Percentiles rank a stretch among this genome's conserved stretches.
These are phyloP conservation scores for Byasa hedistus DNA, from an alignment of 2,888 invertebrate species.

Conservation along the genomic window DNA sequence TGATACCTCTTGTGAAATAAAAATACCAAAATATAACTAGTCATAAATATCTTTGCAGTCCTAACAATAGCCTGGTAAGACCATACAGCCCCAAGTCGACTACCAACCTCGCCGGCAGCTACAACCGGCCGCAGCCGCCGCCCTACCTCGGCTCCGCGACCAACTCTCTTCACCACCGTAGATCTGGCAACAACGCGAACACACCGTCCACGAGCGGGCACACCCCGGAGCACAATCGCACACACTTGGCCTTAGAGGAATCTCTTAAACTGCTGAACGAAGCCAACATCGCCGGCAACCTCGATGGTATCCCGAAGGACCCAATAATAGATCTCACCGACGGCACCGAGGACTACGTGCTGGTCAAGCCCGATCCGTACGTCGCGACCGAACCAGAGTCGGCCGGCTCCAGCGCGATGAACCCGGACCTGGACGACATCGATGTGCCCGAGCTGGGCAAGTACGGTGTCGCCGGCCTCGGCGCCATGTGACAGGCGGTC, in stretches of 20 bases:
- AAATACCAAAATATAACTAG: too few relatives aligned
- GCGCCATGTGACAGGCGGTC: conserved; percentile 68
- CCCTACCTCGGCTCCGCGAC: conserved; percentile 66
- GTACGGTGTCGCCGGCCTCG: conserved; percentile 54
- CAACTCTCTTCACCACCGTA: conserved; percentile 64
- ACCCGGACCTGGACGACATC: conserved; percentile 58
- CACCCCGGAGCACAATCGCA: conserved; percentile 57
- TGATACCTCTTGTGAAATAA: too few relatives aligned
- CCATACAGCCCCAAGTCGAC: conserved; percentile 74
- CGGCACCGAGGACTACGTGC: conserved; percentile 69
- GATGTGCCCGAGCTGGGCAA: conserved; percentile 64
- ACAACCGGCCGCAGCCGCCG: conserved; percentile 74
- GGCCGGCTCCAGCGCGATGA: conserved; percentile 39
- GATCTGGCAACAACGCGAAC: conserved; percentile 46
- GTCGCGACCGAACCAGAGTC: conserved; percentile 38
- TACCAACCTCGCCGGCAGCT: conserved; percentile 64
- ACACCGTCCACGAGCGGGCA: conserved; percentile 52
- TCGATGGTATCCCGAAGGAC: conserved; percentile 56
- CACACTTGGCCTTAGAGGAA: conserved; percentile 66
- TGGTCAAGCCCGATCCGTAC: conserved; percentile 48
- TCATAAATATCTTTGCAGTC: conserved; percentile 53
- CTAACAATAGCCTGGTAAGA: conserved; percentile 77
- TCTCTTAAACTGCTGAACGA: conserved; percentile 71
- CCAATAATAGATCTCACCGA: conserved; percentile 64
- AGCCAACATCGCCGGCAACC: conserved; percentile 64